Base-by-base conservation (phyloP, 2,797 vertebrate species). In the Etheostoma perlongum region DNA sequence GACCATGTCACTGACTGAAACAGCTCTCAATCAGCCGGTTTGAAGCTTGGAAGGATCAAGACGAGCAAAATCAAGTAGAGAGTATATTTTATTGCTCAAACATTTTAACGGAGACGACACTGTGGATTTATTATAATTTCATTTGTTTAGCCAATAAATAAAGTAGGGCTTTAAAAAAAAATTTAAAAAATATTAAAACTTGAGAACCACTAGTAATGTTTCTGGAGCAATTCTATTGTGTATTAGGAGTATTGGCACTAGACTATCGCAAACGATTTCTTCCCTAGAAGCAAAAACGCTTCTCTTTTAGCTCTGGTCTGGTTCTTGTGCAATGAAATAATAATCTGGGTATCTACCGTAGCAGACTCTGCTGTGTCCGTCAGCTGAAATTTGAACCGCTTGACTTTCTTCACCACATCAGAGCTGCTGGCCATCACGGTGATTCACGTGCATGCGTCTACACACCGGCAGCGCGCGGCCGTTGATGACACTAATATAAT, bases 321-420 rank as follows among this genome's bases (percentile, higher is more conserved):
- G 30, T 15, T 42, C 5, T 40, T 36, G 25, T 11, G 4, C 42
- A 36, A 47, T 1, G 18, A 44, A 61, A 6, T 36, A 54, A 30
- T 7, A 25, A 62, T 19, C 14, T 13, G 6, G 0, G 27, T 58
- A 55, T 82, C 42, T 95, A 96, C 96, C 95, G 93, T 96, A 0
- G 81, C 85, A 6, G 92, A 47, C 53, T 94, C 89, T 53, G 76
- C 74, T 6, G 82, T 74, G 68, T 86, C 59, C 61, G 82, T 67
- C 48, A 97, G 89, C 57, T 93, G 90, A 81, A 91, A 86, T 92
- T 95, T 95, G 83, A 96, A 86, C 40, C 86, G 85, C 83, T 85
- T 59, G 47, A 96, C 85, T 71, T 85, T 91, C 85, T 88, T 92
- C 68, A 42, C 81, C 33, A 89, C 72, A 48, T 89, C 90, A 72